Evolutionary conservation across 2,888 invertebrate species (phyloP).

Genomic region (Papilio elwesi): DNA sequence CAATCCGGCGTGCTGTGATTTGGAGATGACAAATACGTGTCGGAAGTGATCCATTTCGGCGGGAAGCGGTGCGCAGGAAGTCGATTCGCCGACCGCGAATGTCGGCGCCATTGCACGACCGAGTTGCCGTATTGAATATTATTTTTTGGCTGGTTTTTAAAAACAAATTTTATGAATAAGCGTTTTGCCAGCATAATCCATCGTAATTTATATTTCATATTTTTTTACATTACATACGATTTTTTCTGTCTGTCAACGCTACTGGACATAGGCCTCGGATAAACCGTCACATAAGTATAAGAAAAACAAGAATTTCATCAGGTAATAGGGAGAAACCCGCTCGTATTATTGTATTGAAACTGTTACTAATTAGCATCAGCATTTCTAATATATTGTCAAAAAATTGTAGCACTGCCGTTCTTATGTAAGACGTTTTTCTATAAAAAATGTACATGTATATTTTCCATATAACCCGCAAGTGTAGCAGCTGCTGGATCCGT

Average conservation of each 20-base stretch:
- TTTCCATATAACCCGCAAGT: conserved; percentile 59
- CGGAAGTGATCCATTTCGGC: conserved; percentile 84
- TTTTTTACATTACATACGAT: background rate
- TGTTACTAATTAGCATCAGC: too few relatives aligned
- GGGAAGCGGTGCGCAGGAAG: conserved; percentile 82
- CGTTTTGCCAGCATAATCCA: background rate
- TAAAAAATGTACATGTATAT: background rate
- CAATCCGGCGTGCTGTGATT: conserved; percentile 59
- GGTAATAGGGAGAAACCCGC: too few relatives aligned
- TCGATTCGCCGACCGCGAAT: conserved; percentile 81
- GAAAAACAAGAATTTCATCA: too few relatives aligned
- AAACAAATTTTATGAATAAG: background rate
- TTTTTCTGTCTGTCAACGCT: too few relatives aligned
- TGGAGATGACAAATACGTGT: conserved; percentile 79
- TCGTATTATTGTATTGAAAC: too few relatives aligned
- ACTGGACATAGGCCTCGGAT: too few relatives aligned
- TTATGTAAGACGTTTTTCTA: background rate
- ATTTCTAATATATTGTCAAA: too few relatives aligned
- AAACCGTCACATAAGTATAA: too few relatives aligned
- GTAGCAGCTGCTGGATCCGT: conserved; percentile 65
- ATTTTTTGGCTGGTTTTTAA: conserved; percentile 41
- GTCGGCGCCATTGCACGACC: conserved; percentile 68
- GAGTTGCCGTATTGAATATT: conserved; percentile 50
- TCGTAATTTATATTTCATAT: background rate
- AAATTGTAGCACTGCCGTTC: too few relatives aligned